Evolutionary conservation across 2,797 vertebrate genomes (phyloP).

Genomic region (Hemitrygon akajei): DNA sequence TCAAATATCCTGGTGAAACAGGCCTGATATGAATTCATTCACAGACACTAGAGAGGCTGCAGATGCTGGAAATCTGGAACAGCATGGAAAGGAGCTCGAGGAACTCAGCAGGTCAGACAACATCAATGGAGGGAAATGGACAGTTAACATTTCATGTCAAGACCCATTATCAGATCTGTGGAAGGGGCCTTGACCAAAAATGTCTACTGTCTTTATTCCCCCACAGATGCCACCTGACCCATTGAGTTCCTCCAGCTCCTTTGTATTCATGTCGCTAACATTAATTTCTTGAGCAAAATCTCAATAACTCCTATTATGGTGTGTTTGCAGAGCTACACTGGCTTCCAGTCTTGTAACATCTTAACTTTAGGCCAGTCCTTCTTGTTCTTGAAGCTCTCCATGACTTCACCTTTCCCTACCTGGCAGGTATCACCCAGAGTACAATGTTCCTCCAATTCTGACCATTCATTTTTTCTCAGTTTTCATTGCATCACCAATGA

Average conservation of each 20-base stretch:
- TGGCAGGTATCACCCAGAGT: neutral
- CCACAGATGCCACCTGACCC: too few relatives aligned
- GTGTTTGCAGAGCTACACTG: neutral
- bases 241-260: too few relatives aligned
- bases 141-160: too few relatives aligned
- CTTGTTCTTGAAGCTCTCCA: neutral
- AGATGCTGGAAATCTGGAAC: too few relatives aligned
- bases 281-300: neutral
- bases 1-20: neutral
- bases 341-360: neutral
- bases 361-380: neutral
- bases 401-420: neutral
- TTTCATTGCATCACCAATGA: neutral
- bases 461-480: neutral
- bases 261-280: too few relatives aligned
- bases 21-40: neutral
- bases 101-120: too few relatives aligned
- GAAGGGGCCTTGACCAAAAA: too few relatives aligned
- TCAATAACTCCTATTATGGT: neutral
- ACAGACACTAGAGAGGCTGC: too few relatives aligned
- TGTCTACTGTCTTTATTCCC: too few relatives aligned
- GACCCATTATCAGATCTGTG: too few relatives aligned
- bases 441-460: neutral
- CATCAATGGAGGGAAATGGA: too few relatives aligned
- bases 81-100: too few relatives aligned